Evolutionary conservation across 2,888 invertebrate genomes (phyloP), one percentile per base, ranked within the genome.

Genomic region (Orchestes rusci): DNA sequence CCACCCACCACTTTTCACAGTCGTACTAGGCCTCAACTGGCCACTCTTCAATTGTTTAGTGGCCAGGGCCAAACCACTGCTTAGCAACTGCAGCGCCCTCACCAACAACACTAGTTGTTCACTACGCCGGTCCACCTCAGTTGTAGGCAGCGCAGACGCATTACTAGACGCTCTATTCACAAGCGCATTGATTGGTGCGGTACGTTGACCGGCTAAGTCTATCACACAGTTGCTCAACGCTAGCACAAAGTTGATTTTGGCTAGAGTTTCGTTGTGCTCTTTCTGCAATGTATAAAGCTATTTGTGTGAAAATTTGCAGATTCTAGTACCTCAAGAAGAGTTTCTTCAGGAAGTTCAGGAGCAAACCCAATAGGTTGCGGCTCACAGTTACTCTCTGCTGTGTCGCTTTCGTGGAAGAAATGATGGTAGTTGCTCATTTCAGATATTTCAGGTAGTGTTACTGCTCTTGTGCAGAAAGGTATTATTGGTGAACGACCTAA

Each of bases 211-310:
- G 10, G 90, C 90, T 45, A 90, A 75, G 71, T 95, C 94, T 52
- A 93, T 77, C 46, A 99, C 84, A 65, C 95, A 93, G 66, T 94
- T 95, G 53, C 93, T 93, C 53, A 99, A 73, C 51, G 95, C 93
- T 60, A 94, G 74, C 52, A 97, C 94, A 72, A 97, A 99, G 73
- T 95, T 92, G 56, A 99, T 75, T 71, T 97, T 97, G 15, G 94
- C 93, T 69, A 99, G 76, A 33, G 92, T 94, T 68, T 94, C 93
- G 73, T 93, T 94, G 73, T 96, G 95, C 70, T 93, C 93, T 64
- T 88, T 84, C 82, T 87, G 71, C 1, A 7, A 10, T 23, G 23
- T 23, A 7, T 23, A n/a, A n/a, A n/a, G n/a, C n/a, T n/a, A n/a
- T n/a, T n/a, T n/a, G n/a, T n/a, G n/a, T n/a, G n/a, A n/a, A n/a